These are phyloP conservation scores for Rhegmatorhina hoffmannsi DNA, from an alignment of 2,113 vertebrate species.

Conservation along the genomic window DNA sequence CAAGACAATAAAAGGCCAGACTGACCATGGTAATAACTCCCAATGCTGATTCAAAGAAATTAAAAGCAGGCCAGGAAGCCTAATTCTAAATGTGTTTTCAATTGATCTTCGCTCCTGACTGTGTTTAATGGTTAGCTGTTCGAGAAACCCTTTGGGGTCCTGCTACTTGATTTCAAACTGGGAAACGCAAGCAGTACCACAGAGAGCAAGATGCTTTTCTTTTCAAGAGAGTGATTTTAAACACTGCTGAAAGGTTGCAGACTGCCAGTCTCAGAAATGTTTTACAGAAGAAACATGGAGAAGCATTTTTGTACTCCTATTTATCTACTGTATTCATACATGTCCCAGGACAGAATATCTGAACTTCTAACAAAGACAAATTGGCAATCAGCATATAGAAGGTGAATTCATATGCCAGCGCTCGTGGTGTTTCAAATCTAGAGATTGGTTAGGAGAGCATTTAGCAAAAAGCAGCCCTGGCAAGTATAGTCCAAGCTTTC, in stretches of 20 bases:
- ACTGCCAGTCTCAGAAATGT: neutral
- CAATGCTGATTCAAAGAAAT: conserved; percentile 28
- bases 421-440: neutral
- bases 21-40: neutral
- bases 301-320: neutral
- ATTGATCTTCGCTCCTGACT: conserved; percentile 38
- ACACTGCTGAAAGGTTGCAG: neutral
- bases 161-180: conserved; percentile 14
- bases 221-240: neutral
- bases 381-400: neutral
- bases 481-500: neutral
- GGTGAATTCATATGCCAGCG: neutral
- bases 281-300: neutral
- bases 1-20: neutral
- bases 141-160: conserved; percentile 16
- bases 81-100: conserved; percentile 57
- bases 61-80: conserved; percentile 49
- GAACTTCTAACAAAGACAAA: neutral
- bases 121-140: conserved; percentile 30
- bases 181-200: neutral
- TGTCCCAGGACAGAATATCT: neutral
- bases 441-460: neutral
- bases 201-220: neutral
- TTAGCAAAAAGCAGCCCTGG: neutral
- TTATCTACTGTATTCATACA: neutral